Evolutionary conservation across 2,113 vertebrate species (phyloP), one percentile per base, ranked within the genome.

Genomic region (Ictalurus punctatus): DNA sequence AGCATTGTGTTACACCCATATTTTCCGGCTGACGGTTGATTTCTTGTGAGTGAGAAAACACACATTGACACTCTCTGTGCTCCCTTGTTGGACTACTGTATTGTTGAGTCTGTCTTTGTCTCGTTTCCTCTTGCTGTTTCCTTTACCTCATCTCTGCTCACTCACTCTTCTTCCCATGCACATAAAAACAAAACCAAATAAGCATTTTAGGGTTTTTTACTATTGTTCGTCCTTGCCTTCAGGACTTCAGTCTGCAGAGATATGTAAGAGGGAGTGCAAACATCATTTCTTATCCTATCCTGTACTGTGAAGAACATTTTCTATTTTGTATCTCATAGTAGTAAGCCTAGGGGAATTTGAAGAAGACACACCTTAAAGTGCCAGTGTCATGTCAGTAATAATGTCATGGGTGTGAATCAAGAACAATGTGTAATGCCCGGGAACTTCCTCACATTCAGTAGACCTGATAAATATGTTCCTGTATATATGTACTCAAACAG

Each of bases 111-210:
- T 69, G 63, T 83, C 34, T 40, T 83, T 61, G 56, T 83, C 21
- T 83, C 30, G 40, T 63, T 71, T 89, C 82, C 79, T 87, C 78
- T 67, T 81, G 81, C 87, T 44, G 27, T 84, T 76, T 93, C 90
- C 94, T 92, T 92, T 94, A 93, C 89, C 93, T 92, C 93, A 92
- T 94, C 90, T 91, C 59, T 86, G 40, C 61, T 80, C 25, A 65
- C 83, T 81, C 61, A 58, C 25, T 17, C 7, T n/a, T 34, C 7
- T 65, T 69, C 30, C 21, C 40, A 58, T 61, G 21, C 30, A 40
- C 30, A 83, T 34, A 56, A 56, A 23, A 83, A 37, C 30, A 34
- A 83, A 61, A 17, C 78, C 37, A 79, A 27, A 52, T 61, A 4
- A 17, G 1, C 14, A 7, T 56, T 14, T 56, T 56, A 14, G 12